These are phyloP conservation scores for Aviceda subcristata DNA, from an alignment of 2,113 vertebrate genomes.

Conservation along the genomic window DNA sequence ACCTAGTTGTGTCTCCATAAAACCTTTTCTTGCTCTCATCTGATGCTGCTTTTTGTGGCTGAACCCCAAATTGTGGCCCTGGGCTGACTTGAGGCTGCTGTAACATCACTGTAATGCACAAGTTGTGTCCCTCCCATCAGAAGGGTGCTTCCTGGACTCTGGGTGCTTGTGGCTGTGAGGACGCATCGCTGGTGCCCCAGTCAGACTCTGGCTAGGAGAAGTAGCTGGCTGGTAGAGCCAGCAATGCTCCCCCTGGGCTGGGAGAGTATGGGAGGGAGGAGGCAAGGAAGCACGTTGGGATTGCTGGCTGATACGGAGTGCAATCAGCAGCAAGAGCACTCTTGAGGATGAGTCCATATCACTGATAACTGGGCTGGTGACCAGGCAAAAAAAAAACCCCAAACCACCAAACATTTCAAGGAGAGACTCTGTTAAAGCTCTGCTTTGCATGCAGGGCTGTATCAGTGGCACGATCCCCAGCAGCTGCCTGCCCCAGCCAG, in stretches of 20 bases:
- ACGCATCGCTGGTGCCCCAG: fast-evolving
- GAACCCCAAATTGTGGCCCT: background rate
- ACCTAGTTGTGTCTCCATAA: background rate
- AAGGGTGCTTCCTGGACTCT: background rate
- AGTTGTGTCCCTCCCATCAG: background rate
- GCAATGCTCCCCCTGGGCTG: background rate
- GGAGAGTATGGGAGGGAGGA: background rate
- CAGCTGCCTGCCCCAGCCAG: background rate
- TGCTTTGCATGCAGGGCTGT: background rate
- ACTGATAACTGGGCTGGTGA: background rate
- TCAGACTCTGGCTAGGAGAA: background rate
- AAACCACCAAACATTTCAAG: background rate
- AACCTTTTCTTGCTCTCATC: background rate
- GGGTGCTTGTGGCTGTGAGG: background rate
- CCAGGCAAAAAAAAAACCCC: background rate
- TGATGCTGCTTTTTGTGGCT: background rate
- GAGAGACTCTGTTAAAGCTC: background rate
- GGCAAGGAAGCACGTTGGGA: background rate
- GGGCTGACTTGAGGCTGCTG: background rate
- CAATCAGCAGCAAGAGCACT: background rate
- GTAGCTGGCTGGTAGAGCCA: background rate
- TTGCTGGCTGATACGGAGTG: background rate
- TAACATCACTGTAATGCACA: fast-evolving
- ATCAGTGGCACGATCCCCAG: fast-evolving
- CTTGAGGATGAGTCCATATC: slow-evolving; percentile 4